Conservation (phyloP, 2,888 invertebrate species). For the Tinea semifulvella region DNA sequence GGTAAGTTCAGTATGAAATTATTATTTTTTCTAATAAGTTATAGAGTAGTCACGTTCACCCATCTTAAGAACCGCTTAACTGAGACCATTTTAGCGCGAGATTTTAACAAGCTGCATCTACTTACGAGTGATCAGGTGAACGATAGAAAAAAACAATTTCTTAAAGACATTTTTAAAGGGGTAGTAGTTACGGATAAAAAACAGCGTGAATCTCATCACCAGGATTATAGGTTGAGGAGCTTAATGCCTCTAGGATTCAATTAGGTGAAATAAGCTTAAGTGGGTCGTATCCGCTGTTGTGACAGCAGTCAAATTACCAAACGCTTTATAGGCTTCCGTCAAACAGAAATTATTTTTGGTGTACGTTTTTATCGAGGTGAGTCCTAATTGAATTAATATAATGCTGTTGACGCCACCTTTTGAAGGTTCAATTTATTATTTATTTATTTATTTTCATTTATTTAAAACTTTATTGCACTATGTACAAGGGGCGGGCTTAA, state of each 20-base stretch:
- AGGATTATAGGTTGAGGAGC: constrained; percentile 56
- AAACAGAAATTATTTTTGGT: not conserved
- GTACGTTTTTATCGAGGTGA: not conserved
- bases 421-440: no score
- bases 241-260: constrained; percentile 64
- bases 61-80: not conserved
- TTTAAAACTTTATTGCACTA: no score
- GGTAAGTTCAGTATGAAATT: no score
- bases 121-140: constrained; percentile 4
- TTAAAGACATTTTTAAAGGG: constrained; percentile 39
- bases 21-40: no score
- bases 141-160: constrained; percentile 36
- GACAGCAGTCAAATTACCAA: constrained; percentile 59
- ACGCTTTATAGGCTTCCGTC: constrained; percentile 28
- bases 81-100: not conserved
- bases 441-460: no score
- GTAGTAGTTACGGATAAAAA: constrained; percentile 36
- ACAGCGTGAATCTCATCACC: constrained; percentile 59
- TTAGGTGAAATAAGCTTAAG: constrained; percentile 65
- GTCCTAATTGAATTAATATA: not conserved
- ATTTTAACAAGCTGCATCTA: constrained; percentile 2
- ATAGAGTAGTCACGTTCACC: no score
- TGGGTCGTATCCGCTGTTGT: constrained; percentile 60
- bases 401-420: not conserved
- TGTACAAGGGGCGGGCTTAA: no score